Evolutionary conservation across 2,797 vertebrate genomes (phyloP), one percentile per base, ranked within the genome.

Genomic region (Myripristis murdjan): DNA sequence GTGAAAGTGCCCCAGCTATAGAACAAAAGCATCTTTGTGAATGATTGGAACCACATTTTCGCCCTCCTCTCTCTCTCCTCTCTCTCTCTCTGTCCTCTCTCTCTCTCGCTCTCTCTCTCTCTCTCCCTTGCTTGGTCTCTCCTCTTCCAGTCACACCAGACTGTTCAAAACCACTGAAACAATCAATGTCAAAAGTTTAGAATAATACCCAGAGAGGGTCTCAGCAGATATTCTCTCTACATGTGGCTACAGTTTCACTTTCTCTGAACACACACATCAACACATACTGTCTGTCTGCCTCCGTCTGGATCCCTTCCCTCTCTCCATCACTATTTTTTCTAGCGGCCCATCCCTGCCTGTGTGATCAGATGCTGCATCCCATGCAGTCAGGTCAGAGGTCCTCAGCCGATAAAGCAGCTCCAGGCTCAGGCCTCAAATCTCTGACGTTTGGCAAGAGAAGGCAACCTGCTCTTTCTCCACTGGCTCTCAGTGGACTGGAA

Each of bases 1-100:
- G 77, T 78, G 72, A 75, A 75, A 68, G 72, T 57, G 87, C 77
- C 77, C 55, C 64, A 76, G 87, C 82, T 53, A 55, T 72, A 89
- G 93, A 95, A 95, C 94, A 95, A 95, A 95, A 94, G 93, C 92
- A 93, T 94, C 93, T 93, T 95, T 95, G 94, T 95, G 89, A 93
- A 73, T 94, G 92, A 95, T 95, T 95, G 92, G 88, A 95, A 95
- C 91, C 95, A 95, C 91, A 95, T 94, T 95, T 93, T 94, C 73
- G 78, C 87, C 65, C 82, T 77, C 81, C 62, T 74, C 80, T 57
- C 67, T 64, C 74, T 61, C 78, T 79, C 71, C 53, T 56, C 39
- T 60, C 35, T 62, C 65, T 12, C 64, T 39, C 6, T 52, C 14
- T 33, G 48, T 44, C 39, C 74, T 61, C 78, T 79, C 62, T 74